Base-by-base conservation (phyloP, 2,797 vertebrate genomes). In the Leucoraja ocellata region DNA sequence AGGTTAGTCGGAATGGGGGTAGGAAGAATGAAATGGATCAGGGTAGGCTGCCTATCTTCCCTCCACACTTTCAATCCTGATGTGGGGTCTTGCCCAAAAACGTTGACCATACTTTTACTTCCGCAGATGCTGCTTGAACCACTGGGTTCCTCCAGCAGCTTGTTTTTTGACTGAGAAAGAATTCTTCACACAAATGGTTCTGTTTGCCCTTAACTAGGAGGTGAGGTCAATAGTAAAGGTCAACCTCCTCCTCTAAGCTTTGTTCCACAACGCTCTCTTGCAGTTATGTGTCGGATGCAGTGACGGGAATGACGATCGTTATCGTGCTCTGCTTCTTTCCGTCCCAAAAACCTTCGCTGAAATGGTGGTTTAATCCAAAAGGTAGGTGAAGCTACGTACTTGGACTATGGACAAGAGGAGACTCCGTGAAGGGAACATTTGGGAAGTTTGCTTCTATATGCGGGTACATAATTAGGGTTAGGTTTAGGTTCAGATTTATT, bases 251-350 rank as follows among this genome's bases (percentile, higher is more conserved):
- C 39, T 16, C 73, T 18, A 68, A 18, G 81, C 63, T 77, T 93
- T 79, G 93, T 54, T 61, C 16, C 11, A 21, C 58, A 84, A 73
- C 36, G 8, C 79, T 74, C 23, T 77, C 94, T 94, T 92, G 83
- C 95, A 99, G 99, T 94, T 99, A 98, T 90, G 97, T 99, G 94
- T 97, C 99, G 0, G 99, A 99, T 21, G 98, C 99, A 0, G 98
- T 99, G 93, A 99, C 98, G 0, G 98, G 98, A n/a, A 97, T 99
- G 94, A 95, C 98, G 95, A 98, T 99, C 63, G 96, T 98, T 94
- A 98, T 97, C 84, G 95, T 98, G 80, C 94, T 99, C 83, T 99
- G 99, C 96, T 98, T 99, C 97, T 99, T 99, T 95, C 99, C 99
- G 0, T 99, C 98, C 0, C 96, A 99, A 95, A 98, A 96, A 94